phyloP scores from a whole-genome alignment of 2,797 vertebrate species.

The Holocentrus rufus region DNA sequence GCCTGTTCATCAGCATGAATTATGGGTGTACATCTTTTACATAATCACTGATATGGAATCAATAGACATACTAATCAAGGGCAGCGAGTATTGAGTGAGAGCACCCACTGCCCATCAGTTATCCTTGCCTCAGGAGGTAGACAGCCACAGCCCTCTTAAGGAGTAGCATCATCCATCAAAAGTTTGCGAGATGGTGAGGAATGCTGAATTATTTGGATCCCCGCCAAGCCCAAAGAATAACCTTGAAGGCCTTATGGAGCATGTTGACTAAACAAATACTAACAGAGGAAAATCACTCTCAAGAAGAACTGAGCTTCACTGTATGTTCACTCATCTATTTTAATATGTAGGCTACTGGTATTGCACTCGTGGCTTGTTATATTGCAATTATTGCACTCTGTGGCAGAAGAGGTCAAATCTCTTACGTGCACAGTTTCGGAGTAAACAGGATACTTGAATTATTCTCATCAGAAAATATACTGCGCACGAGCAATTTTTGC shows the following conservation, averaged over 20 bases:
- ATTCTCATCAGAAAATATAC: too few species aligned
- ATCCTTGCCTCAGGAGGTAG: conserved; percentile 66
- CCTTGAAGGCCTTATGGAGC: conserved; percentile 60
- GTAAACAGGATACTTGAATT: too few species aligned
- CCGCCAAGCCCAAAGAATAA: conserved; percentile 66
- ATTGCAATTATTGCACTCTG: too few species aligned
- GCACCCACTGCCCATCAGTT: conserved; percentile 73
- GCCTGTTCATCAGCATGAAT: conserved; percentile 71
- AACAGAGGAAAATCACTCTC: conserved; percentile 27
- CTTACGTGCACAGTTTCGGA: too few species aligned
- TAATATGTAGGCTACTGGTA: background rate
- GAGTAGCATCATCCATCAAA: conserved; percentile 78
- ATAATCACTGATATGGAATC: conserved; percentile 79
- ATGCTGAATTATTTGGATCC: conserved; percentile 59
- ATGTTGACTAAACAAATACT: conserved; percentile 46
- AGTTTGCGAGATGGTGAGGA: conserved; percentile 66
- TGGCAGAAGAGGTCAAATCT: too few species aligned
- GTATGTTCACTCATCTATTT: background rate
- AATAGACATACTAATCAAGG: conserved; percentile 79
- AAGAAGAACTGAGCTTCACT: conserved; percentile 1
- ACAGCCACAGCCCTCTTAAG: conserved; percentile 62
- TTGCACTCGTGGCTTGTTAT: too few species aligned
- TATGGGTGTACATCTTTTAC: conserved; percentile 73
- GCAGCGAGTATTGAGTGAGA: conserved; percentile 73
- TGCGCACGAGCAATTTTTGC: too few species aligned